Conservation (phyloP, 1,140 invertebrate genomes). For the Bombus terrestris region DNA sequence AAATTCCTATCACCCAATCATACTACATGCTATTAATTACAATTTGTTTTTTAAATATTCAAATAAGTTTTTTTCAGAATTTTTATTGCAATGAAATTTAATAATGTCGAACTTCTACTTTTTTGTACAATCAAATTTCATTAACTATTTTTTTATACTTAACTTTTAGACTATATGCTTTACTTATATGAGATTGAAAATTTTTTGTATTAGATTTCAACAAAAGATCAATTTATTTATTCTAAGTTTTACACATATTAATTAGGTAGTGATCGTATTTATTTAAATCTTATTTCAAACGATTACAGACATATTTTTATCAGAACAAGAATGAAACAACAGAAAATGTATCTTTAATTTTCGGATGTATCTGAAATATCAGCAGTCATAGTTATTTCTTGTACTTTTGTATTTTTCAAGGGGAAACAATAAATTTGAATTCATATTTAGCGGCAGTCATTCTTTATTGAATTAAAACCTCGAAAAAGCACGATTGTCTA, state of each 20-base stretch:
- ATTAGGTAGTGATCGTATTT: neutral
- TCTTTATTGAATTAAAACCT: slow-evolving; percentile 16
- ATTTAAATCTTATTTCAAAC: too few species aligned
- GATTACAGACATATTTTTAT: neutral
- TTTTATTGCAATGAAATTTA: neutral
- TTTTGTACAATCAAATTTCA: neutral
- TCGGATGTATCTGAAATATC: neutral
- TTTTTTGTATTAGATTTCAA: neutral
- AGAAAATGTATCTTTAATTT: neutral
- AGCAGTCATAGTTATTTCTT: neutral
- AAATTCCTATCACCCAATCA: slow-evolving; percentile 7
- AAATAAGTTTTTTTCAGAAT: neutral
- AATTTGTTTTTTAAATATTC: neutral
- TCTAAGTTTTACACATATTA: too few species aligned
- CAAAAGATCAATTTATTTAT: neutral
- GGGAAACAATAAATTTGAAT: too few species aligned
- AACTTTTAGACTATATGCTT: neutral
- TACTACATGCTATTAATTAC: neutral
- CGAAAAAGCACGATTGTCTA: neutral
- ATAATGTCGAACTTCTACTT: neutral
- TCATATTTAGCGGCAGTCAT: neutral
- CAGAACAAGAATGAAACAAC: neutral
- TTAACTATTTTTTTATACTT: neutral
- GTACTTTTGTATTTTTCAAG: too few species aligned
- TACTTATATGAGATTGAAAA: neutral